Conservation (phyloP, 2,797 vertebrate genomes). For the Chelon auratus region DNA sequence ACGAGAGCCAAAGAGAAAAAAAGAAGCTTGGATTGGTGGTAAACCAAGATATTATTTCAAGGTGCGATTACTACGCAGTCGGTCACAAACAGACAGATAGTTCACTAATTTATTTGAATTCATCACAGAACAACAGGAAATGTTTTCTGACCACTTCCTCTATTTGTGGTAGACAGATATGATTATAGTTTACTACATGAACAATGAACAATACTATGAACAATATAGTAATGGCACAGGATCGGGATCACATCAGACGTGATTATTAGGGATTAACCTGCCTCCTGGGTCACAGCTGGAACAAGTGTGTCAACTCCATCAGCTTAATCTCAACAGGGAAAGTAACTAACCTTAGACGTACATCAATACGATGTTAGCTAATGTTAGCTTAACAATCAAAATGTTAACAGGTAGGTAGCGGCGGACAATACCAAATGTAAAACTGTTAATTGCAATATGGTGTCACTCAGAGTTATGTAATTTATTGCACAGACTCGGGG, state of each 20-base stretch:
- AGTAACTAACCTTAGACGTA: not conserved
- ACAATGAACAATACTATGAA: slow-evolving; percentile 8
- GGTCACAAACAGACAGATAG: not conserved
- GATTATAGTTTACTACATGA: not conserved
- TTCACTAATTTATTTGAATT: not conserved
- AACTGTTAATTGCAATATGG: not conserved
- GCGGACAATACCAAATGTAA: not conserved
- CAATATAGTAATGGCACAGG: slow-evolving; percentile 1
- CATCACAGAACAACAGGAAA: slow-evolving; percentile 11
- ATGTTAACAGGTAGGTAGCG: not conserved
- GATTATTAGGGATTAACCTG: slow-evolving; percentile 14
- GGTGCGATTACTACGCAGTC: slow-evolving; percentile 12
- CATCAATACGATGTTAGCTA: not conserved
- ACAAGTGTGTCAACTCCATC: slow-evolving; percentile 24
- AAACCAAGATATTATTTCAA: slow-evolving; percentile 33
- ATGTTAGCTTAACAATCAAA: not conserved
- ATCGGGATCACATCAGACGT: slow-evolving; percentile 17
- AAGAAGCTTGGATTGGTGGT: not conserved
- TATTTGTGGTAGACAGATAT: slow-evolving; percentile 6
- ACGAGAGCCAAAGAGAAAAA: slow-evolving; percentile 7
- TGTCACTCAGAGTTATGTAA: not conserved
- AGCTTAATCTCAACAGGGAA: slow-evolving; percentile 9
- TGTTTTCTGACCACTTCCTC: slow-evolving; percentile 22
- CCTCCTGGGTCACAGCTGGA: slow-evolving; percentile 21
- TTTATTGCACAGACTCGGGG: no score